These are phyloP conservation scores for Trichogramma dendrolimi DNA, from an alignment of 2,888 invertebrate species.

Conservation along the genomic window DNA sequence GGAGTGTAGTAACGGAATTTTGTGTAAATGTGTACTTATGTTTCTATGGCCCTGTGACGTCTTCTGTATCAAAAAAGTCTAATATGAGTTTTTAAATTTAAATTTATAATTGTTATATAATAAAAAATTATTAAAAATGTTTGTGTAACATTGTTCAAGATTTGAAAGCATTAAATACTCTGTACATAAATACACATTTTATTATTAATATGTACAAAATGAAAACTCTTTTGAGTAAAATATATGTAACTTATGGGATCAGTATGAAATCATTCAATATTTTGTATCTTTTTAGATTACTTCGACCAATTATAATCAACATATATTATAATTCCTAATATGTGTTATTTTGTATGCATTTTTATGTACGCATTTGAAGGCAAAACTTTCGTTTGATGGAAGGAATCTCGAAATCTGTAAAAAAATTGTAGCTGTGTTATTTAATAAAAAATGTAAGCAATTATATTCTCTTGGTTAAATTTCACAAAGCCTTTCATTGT, in stretches of 20 bases:
- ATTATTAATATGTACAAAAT: slow-evolving; percentile 25
- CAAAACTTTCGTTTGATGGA: not conserved
- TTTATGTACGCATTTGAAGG: slow-evolving; percentile 21
- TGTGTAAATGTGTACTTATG: too few relatives aligned
- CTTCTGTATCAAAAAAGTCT: too few relatives aligned
- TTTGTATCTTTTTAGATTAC: slow-evolving; percentile 22
- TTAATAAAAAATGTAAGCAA: slow-evolving; percentile 14
- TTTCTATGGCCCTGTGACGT: too few relatives aligned
- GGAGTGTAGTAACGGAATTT: too few relatives aligned
- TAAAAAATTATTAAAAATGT: too few relatives aligned
- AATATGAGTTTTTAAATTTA: too few relatives aligned
- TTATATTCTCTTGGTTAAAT: slow-evolving; percentile 14
- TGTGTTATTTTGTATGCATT: slow-evolving; percentile 22
- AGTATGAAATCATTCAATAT: slow-evolving; percentile 21
- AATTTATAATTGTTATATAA: too few relatives aligned
- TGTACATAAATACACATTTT: slow-evolving; percentile 25
- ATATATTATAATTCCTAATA: slow-evolving; percentile 15
- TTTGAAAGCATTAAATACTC: slow-evolving; percentile 1
- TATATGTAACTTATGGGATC: slow-evolving; percentile 17
- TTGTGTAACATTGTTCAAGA: too few relatives aligned
- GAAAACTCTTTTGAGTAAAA: slow-evolving; percentile 28
- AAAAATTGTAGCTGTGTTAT: slow-evolving; percentile 11
- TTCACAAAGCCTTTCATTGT: slow-evolving; percentile 19
- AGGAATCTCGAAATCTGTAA: slow-evolving; percentile 10
- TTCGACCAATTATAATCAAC: slow-evolving; percentile 9